phyloP scores from a whole-genome alignment of 2,113 vertebrate genomes.

The Tor tambroides region DNA sequence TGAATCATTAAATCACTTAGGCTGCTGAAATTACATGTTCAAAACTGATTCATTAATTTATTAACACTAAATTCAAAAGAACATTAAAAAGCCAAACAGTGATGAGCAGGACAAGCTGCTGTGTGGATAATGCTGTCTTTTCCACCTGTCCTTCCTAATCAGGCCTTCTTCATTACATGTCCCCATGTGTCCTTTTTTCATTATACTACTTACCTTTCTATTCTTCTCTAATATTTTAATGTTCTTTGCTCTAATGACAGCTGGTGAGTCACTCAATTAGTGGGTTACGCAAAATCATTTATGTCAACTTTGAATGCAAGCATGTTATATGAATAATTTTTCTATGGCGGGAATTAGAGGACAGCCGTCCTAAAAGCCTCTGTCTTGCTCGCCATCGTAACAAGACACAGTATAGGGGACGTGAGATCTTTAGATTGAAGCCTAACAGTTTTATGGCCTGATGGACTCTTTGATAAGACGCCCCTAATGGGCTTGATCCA shows the following conservation, averaged over 20 bases:
- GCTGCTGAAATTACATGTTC: not conserved
- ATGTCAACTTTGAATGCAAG: not conserved
- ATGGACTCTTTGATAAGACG: slow-evolving; percentile 36
- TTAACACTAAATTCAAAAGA: not conserved
- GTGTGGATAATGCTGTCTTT: not conserved
- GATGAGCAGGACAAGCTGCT: not conserved
- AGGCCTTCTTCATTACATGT: not conserved
- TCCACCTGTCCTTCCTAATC: not conserved
- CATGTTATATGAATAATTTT: slow-evolving; percentile 24
- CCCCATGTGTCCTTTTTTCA: not conserved
- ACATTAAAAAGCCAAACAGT: not conserved
- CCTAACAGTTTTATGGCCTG: slow-evolving; percentile 6
- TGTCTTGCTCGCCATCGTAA: not conserved
- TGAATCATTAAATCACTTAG: not conserved
- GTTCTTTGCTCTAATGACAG: not conserved
- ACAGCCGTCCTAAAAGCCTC: not conserved
- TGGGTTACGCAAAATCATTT: not conserved
- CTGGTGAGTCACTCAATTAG: slow-evolving; percentile 19
- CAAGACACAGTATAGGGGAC: not conserved
- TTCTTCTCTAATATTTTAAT: not conserved
- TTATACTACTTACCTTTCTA: not conserved
- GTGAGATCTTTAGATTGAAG: slow-evolving; percentile 28
- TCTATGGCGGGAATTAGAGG: not conserved
- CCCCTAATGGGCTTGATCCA: slow-evolving; percentile 15
- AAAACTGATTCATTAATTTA: not conserved